These are phyloP conservation scores for Phenganax marumi DNA, from an alignment of 92 coral and sea anemone genomes.

Conservation along the genomic window DNA sequence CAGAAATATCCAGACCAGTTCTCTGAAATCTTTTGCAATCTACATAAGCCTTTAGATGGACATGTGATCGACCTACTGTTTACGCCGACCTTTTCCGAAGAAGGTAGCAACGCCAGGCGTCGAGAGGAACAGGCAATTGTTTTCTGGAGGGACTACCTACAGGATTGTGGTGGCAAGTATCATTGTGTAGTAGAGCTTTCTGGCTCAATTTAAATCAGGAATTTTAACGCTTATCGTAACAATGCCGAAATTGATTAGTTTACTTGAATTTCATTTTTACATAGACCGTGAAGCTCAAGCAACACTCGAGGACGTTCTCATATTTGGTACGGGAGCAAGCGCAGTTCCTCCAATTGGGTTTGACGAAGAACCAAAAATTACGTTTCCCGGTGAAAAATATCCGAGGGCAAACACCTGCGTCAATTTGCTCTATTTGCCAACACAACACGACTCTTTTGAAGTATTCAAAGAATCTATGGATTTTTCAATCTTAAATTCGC, in stretches of 20 bases:
- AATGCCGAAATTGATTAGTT: no score
- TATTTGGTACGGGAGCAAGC: slow-evolving; percentile 30
- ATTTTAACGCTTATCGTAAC: no score
- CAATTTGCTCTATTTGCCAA: not conserved
- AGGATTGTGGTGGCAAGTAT: slow-evolving; percentile 8
- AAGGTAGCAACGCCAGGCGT: not conserved
- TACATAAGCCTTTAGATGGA: not conserved
- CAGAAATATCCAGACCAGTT: not conserved
- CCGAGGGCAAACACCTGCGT: slow-evolving; percentile 46
- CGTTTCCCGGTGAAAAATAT: slow-evolving; percentile 9
- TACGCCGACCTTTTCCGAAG: not conserved
- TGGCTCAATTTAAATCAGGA: no score
- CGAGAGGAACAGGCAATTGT: not conserved
- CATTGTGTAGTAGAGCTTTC: not conserved
- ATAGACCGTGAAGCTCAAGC: not conserved
- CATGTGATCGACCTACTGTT: not conserved
- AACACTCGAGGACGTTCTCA: slow-evolving; percentile 32
- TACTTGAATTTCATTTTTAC: not conserved
- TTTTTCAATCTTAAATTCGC: slow-evolving; percentile 39
- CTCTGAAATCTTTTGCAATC: not conserved
- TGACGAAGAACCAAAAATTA: slow-evolving; percentile 24
- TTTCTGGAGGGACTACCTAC: slow-evolving; percentile 2
- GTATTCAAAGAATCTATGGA: slow-evolving; percentile 25
- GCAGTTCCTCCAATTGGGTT: slow-evolving; percentile 38
- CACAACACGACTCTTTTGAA: slow-evolving; percentile 2